Percentiles rank a stretch among this genome's conserved stretches.
These are phyloP conservation scores for Rhagium mordax DNA, from an alignment of 2,888 invertebrate genomes.

Conservation along the genomic window DNA sequence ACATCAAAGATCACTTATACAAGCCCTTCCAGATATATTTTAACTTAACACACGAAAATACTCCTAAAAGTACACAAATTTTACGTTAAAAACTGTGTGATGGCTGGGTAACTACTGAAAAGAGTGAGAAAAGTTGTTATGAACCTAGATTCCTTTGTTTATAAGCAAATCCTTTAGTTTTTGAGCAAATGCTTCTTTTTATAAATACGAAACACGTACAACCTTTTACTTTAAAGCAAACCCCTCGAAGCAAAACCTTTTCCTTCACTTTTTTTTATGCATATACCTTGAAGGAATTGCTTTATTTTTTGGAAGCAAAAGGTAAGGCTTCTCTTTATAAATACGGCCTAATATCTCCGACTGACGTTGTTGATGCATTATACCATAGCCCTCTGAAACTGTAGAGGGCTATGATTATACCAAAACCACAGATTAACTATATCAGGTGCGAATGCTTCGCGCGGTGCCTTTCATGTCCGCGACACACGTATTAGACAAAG, in stretches of 20 bases:
- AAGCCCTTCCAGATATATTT: not conserved
- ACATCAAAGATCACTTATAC: no score
- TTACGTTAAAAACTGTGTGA: not conserved
- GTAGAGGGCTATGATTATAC: no score
- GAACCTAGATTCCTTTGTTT: slow-evolving; percentile 1
- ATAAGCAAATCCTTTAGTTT: not conserved
- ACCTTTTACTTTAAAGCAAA: slow-evolving; percentile 14
- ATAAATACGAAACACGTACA: slow-evolving; percentile 3
- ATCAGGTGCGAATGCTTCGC: no score
- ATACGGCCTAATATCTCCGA: not conserved
- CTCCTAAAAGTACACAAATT: not conserved
- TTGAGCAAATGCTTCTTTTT: slow-evolving; percentile 3
- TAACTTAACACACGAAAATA: not conserved
- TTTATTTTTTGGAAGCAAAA: slow-evolving; percentile 5
- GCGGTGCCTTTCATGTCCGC: no score
- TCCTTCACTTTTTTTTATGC: not conserved
- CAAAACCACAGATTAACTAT: no score
- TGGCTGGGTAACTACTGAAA: slow-evolving; percentile 14
- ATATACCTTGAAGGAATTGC: slow-evolving; percentile 3
- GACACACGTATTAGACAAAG: no score
- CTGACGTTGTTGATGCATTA: no score
- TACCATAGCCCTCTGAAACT: no score
- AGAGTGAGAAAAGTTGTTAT: slow-evolving; percentile 9
- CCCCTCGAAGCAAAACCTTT: slow-evolving; percentile 23
- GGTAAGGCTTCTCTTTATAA: slow-evolving; percentile 9